These are phyloP conservation scores for Lasiurus cinereus DNA, from an alignment of 2,113 vertebrate genomes.

Conservation along the genomic window DNA sequence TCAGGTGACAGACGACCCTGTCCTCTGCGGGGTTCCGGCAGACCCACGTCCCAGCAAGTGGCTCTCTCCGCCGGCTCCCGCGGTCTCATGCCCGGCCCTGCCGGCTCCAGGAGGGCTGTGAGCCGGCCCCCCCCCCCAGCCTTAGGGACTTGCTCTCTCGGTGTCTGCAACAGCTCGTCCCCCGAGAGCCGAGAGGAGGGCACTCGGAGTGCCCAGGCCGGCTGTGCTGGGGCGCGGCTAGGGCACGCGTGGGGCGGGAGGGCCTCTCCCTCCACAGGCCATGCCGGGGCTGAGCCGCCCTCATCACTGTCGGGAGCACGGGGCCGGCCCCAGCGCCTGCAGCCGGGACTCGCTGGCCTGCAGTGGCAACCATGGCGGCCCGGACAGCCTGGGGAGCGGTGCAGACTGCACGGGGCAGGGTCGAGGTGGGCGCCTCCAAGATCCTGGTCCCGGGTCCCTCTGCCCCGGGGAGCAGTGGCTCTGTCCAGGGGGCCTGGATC, in stretches of 20 bases:
- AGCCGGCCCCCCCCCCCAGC: too few relatives aligned
- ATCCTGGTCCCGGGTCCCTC: not conserved
- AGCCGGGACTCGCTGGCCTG: not conserved
- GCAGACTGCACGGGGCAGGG: rapidly evolving
- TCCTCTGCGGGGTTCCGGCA: not conserved
- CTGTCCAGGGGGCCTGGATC: not conserved
- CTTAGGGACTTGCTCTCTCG: too few relatives aligned
- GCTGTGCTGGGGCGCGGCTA: not conserved
- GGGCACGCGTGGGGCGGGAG: too few relatives aligned
- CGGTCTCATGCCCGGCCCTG: too few relatives aligned
- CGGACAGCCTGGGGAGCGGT: not conserved
- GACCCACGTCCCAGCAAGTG: constrained; percentile 3
- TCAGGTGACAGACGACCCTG: too few relatives aligned
- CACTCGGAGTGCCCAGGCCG: not conserved
- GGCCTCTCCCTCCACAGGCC: not conserved
- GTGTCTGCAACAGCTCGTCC: not conserved
- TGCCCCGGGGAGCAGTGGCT: too few relatives aligned
- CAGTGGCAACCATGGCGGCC: not conserved
- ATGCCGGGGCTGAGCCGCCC: too few relatives aligned
- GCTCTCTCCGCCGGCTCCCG: not conserved
- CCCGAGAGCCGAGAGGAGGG: rapidly evolving
- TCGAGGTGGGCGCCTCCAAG: not conserved
- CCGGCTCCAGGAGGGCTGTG: too few relatives aligned
- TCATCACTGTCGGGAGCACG: rapidly evolving
- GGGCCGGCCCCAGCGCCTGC: not conserved